phyloP scores from a whole-genome alignment of 2,888 invertebrate genomes.

The Agrotis clavis region DNA sequence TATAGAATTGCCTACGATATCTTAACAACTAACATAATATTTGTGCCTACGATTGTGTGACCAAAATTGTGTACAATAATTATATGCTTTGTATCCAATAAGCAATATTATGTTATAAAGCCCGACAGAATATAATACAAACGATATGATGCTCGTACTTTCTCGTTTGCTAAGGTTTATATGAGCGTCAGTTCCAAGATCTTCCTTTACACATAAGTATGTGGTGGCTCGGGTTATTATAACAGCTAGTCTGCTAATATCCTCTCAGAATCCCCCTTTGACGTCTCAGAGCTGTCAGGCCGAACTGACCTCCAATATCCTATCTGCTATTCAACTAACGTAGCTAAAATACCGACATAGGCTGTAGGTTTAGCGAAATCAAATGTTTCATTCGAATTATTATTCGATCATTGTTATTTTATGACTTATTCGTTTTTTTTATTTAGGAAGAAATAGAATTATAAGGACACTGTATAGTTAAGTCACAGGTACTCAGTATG shows the following conservation, averaged over 20 bases:
- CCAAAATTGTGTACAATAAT: slow-evolving; percentile 15
- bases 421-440: background rate
- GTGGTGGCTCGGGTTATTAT: slow-evolving; percentile 50
- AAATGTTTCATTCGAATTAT: slow-evolving; percentile 10
- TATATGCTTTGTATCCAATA: slow-evolving; percentile 3
- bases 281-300: slow-evolving; percentile 62
- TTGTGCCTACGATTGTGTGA: slow-evolving; percentile 4
- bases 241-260: slow-evolving; percentile 56
- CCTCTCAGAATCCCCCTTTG: slow-evolving; percentile 61
- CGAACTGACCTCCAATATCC: slow-evolving; percentile 59
- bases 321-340: slow-evolving; percentile 56
- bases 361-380: slow-evolving; percentile 15
- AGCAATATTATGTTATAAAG: slow-evolving; percentile 16
- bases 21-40: background rate
- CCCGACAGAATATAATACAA: slow-evolving; percentile 14
- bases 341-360: slow-evolving; percentile 29
- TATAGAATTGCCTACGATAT: slow-evolving; percentile 3
- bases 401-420: slow-evolving; percentile 10
- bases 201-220: slow-evolving; percentile 28
- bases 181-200: slow-evolving; percentile 37
- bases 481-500: too few relatives aligned
- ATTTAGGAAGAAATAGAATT: too few relatives aligned
- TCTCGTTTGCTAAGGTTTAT: slow-evolving; percentile 35
- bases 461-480: too few relatives aligned
- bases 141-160: slow-evolving; percentile 35